Conservation (phyloP, 64 coral and sea anemone genomes). For the Montipora cactus region DNA sequence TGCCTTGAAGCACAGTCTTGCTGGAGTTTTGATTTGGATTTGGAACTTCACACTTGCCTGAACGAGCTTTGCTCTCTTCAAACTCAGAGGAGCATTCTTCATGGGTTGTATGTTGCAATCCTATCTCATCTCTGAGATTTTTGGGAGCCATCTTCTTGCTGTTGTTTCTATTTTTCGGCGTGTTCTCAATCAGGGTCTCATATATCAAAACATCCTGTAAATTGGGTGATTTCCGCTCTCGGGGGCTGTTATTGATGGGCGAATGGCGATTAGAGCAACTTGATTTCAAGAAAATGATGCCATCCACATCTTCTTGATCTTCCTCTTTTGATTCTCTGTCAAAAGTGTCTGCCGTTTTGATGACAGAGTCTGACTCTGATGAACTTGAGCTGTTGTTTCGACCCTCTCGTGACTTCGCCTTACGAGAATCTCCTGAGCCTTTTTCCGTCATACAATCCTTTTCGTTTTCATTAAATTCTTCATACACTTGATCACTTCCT, state of each 20-base stretch:
- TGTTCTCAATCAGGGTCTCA: slow-evolving; percentile 24
- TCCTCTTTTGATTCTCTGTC: not conserved
- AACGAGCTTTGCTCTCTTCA: not conserved
- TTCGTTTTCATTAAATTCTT: slow-evolving; percentile 15
- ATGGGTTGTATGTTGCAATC: not conserved
- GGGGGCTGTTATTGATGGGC: not conserved
- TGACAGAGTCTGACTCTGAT: slow-evolving; percentile 16
- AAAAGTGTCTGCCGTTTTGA: slow-evolving; percentile 5
- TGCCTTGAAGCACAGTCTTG: not conserved
- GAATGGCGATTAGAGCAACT: not conserved
- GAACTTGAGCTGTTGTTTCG: slow-evolving; percentile 10
- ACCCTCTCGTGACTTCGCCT: not conserved
- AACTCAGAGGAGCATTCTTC: not conserved
- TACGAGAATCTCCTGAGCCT: not conserved
- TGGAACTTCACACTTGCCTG: not conserved
- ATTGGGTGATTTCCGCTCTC: not conserved
- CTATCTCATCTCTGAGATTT: not conserved
- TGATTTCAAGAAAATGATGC: slow-evolving; percentile 22
- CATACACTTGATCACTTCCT: slow-evolving; percentile 21
- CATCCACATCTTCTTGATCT: slow-evolving; percentile 7
- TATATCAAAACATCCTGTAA: slow-evolving; percentile 47
- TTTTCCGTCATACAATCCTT: not conserved
- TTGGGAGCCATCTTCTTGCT: not conserved
- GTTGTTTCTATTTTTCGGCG: not conserved
- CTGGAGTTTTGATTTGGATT: not conserved